A percentile compares a stretch with the other conserved stretches of the same genome.
These are phyloP conservation scores for Emydura subglobosa DNA, from an alignment of 2,113 vertebrate genomes.

Conservation along the genomic window DNA sequence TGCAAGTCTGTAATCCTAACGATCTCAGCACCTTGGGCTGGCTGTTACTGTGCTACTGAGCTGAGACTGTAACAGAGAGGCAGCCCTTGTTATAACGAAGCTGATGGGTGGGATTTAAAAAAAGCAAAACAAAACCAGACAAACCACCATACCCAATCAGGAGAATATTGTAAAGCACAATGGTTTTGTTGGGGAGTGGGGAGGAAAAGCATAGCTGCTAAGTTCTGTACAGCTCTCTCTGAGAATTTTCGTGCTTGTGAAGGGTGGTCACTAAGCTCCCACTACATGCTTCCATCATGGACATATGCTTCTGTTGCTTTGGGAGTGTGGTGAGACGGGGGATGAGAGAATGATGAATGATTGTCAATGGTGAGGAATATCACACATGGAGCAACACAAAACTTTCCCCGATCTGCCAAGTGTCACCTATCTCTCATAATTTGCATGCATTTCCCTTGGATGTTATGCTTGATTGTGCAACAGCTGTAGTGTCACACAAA, in stretches of 20 bases:
- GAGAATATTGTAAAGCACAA: not conserved
- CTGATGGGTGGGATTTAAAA: not conserved
- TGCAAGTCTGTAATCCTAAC: not conserved
- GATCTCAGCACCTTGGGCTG: no score
- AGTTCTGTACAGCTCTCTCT: not conserved
- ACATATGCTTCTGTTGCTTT: fast-evolving
- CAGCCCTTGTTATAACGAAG: not conserved
- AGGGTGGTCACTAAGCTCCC: not conserved
- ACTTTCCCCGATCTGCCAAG: no score
- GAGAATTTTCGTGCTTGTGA: not conserved
- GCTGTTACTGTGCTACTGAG: not conserved
- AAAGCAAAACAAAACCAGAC: not conserved
- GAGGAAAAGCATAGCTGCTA: not conserved
- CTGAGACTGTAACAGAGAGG: not conserved
- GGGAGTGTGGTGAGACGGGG: not conserved
- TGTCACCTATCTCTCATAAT: no score
- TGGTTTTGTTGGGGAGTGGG: not conserved
- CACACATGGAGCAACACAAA: not conserved
- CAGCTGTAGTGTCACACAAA: no score
- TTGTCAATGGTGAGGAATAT: not conserved
- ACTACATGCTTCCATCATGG: not conserved
- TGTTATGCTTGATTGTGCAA: no score
- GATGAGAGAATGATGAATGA: not conserved
- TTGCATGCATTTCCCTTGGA: no score
- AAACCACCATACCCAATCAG: not conserved